Conservation (phyloP, 2,797 vertebrate genomes). For the Hydrophis major region DNA sequence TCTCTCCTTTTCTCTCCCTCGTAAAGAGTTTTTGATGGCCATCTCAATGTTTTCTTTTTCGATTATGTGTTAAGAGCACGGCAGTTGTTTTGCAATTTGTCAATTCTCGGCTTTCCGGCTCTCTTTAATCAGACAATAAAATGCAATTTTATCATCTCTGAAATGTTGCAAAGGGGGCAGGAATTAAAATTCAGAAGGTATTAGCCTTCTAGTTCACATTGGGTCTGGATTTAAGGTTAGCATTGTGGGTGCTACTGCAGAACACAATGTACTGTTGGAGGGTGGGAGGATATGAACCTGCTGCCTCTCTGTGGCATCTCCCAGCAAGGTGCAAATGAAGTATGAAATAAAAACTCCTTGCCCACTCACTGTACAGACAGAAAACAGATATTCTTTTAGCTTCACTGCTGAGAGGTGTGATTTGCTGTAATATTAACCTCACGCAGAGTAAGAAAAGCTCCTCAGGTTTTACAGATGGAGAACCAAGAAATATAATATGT, state of each 20-base stretch:
- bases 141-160: conserved; percentile 42
- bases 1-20: conserved; percentile 41
- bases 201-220: conserved; percentile 44
- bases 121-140: conserved; percentile 55
- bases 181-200: conserved; percentile 17
- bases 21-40: conserved; percentile 55
- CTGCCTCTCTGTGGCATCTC: conserved; percentile 64
- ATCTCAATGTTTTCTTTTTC: conserved; percentile 40
- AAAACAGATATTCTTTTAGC: conserved; percentile 55
- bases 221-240: conserved; percentile 42
- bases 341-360: conserved; percentile 71
- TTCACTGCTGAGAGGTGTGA: conserved; percentile 58
- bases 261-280: conserved; percentile 56
- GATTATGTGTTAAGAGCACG: conserved; percentile 34
- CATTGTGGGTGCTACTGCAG: conserved; percentile 55
- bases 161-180: conserved; percentile 22
- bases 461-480: conserved; percentile 52
- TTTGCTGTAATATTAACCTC: conserved; percentile 65
- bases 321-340: conserved; percentile 75
- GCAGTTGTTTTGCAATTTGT: conserved; percentile 41
- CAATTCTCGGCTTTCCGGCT: conserved; percentile 47
- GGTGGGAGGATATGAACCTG: conserved; percentile 62
- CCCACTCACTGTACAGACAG: conserved; percentile 60
- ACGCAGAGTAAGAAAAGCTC: conserved; percentile 45
- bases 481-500: conserved; percentile 43